A percentile compares a stretch with the other conserved stretches of the same genome.
phyloP scores from a whole-genome alignment of 2,888 invertebrate species.

The Mesorhabditis spiculigera region DNA sequence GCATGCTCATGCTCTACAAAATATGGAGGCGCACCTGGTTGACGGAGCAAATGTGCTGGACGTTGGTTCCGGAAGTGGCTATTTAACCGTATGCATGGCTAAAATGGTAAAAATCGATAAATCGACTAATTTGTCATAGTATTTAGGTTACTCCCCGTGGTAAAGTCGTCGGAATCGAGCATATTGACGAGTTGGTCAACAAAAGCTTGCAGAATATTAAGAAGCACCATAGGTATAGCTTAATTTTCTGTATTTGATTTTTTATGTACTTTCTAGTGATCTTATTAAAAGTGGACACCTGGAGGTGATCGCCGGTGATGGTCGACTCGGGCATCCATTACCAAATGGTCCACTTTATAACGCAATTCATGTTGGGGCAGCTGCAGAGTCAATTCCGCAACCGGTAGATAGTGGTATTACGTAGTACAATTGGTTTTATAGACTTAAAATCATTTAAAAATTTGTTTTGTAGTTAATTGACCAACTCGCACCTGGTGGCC shows the following conservation, averaged over 20 bases:
- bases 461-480: conserved; percentile 70
- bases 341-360: conserved; percentile 75
- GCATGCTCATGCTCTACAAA: conserved; percentile 88
- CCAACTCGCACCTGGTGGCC: conserved; percentile 85
- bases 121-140: neutral
- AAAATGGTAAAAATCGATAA: conserved; percentile 66
- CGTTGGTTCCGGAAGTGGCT: conserved; percentile 90
- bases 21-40: conserved; percentile 74
- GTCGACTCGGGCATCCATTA: conserved; percentile 72
- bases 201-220: conserved; percentile 75
- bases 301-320: conserved; percentile 72
- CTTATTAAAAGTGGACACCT: neutral
- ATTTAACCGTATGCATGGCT: conserved; percentile 85
- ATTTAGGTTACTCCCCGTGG: conserved; percentile 69
- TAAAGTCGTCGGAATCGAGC: conserved; percentile 80
- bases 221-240: conserved; percentile 66
- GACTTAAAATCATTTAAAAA: neutral
- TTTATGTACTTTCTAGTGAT: neutral
- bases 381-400: conserved; percentile 59
- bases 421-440: neutral
- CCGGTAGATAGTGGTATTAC: conserved; percentile 53
- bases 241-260: neutral
- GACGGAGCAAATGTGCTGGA: conserved; percentile 75
- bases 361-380: conserved; percentile 73
- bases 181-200: conserved; percentile 78